These are phyloP conservation scores for Proisotoma minuta DNA, from an alignment of 2,888 invertebrate genomes.

Conservation along the genomic window DNA sequence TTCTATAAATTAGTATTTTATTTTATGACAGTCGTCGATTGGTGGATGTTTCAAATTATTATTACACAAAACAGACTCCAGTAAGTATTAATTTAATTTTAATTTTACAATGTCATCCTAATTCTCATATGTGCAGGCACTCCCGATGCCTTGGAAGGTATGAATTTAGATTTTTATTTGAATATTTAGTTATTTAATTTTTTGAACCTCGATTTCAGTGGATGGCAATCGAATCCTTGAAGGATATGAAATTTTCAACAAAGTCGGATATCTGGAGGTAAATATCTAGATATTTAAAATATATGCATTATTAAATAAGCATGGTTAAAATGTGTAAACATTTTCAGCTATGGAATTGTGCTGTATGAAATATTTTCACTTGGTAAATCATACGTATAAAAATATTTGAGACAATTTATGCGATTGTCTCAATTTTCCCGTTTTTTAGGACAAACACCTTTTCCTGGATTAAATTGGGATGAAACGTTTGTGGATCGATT, in stretches of 20 bases:
- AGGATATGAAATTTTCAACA: conserved; percentile 35
- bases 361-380: conserved; percentile 33
- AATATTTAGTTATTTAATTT: background rate
- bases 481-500: conserved; percentile 24
- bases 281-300: background rate
- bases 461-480: conserved; percentile 29
- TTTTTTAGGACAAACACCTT: conserved; percentile 27
- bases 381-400: background rate
- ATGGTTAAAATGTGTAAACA: background rate
- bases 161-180: background rate
- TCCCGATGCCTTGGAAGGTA: conserved; percentile 16
- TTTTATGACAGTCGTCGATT: conserved; percentile 14
- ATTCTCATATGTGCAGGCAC: background rate
- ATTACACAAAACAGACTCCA: conserved; percentile 29
- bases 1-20: background rate
- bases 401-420: background rate
- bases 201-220: conserved; percentile 19
- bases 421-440: background rate
- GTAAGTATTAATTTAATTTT: conserved; percentile 6
- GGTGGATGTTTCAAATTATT: conserved; percentile 30
- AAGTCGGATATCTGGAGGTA: conserved; percentile 35
- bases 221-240: conserved; percentile 29
- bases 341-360: conserved; percentile 3
- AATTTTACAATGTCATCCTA: background rate
- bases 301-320: background rate